phyloP scores from a whole-genome alignment of 2,797 vertebrate species.

The Mus minutoides region DNA sequence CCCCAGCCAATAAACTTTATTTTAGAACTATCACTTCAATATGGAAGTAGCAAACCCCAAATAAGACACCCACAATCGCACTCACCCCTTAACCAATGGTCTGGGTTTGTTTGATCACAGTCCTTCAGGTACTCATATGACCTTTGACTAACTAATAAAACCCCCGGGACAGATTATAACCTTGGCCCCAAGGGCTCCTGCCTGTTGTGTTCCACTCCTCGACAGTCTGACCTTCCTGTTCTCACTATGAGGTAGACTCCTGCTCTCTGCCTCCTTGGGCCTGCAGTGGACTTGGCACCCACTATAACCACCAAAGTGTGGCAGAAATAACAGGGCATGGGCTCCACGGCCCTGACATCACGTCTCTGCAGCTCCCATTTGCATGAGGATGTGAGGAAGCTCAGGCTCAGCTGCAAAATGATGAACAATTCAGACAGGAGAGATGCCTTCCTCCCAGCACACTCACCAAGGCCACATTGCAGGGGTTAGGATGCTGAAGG shows the following conservation, averaged over 20 bases:
- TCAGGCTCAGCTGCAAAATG: neutral
- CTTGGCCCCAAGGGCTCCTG: neutral
- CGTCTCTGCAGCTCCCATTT: neutral
- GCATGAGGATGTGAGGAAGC: neutral
- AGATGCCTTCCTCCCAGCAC: neutral
- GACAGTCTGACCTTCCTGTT: neutral
- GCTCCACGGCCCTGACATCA: accelerated
- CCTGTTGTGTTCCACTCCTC: accelerated
- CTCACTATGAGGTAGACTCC: neutral
- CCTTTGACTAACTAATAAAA: neutral
- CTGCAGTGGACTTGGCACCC: neutral
- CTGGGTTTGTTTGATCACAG: neutral
- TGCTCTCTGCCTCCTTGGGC: neutral
- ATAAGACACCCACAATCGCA: neutral
- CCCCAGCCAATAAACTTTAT: neutral
- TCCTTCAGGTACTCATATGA: neutral
- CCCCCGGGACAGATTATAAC: neutral
- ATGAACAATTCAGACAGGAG: neutral
- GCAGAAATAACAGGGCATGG: accelerated
- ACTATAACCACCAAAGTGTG: neutral
- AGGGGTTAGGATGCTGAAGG: neutral
- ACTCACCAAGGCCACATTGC: neutral
- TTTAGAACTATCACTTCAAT: neutral
- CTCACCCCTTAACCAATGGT: neutral
- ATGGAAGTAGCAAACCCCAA: neutral